phyloP scores from a whole-genome alignment of 1,140 invertebrate genomes.

The Ips nitidus region DNA sequence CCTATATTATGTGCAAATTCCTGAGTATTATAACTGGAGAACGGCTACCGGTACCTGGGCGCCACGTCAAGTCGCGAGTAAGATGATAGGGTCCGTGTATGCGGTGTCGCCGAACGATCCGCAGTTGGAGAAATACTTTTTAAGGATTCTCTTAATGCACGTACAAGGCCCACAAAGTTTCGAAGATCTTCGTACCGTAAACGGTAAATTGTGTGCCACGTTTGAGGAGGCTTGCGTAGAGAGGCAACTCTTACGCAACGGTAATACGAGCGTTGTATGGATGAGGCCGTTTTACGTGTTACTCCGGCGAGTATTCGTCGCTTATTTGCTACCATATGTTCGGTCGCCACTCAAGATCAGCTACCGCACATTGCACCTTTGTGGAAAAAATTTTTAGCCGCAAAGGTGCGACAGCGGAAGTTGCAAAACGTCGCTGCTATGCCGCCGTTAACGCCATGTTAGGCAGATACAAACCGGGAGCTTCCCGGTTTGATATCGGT shows the following conservation, averaged over 20 bases:
- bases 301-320: neutral
- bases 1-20: too few species aligned
- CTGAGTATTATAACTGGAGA: too few species aligned
- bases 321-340: neutral
- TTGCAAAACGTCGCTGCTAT: too few species aligned
- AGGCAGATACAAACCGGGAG: too few species aligned
- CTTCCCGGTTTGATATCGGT: too few species aligned
- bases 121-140: slow-evolving; percentile 11
- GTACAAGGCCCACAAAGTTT: slow-evolving; percentile 12
- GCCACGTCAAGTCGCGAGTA: too few species aligned
- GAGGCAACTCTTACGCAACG: neutral
- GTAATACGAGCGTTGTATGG: neutral
- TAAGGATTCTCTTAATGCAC: slow-evolving; percentile 10
- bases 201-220: neutral
- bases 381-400: too few species aligned
- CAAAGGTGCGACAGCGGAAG: too few species aligned
- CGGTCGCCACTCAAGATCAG: too few species aligned
- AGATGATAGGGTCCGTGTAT: neutral
- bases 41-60: too few species aligned
- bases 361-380: too few species aligned
- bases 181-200: slow-evolving; percentile 3
- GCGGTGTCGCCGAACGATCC: slow-evolving; percentile 5
- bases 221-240: neutral
- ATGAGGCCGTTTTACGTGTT: neutral
- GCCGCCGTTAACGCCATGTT: too few species aligned